Conservation (phyloP, 2,888 invertebrate species). For the Myopa testacea region DNA sequence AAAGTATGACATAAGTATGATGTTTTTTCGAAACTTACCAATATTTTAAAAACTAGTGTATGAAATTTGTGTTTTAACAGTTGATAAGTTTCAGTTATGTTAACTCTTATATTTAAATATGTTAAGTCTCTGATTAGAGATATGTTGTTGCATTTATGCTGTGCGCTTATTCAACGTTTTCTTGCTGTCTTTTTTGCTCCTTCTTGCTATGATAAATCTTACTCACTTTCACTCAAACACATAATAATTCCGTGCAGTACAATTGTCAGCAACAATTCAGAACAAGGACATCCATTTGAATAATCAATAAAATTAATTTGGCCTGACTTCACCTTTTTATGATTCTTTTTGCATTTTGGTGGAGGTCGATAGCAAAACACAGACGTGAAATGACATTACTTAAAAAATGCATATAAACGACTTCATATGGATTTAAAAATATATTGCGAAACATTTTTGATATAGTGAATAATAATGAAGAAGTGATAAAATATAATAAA, state of each 20-base stretch:
- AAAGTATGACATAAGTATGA: no score
- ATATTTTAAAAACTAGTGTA: no score
- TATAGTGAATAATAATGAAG: background rate
- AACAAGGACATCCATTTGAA: slow-evolving; percentile 61
- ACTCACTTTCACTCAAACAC: no score
- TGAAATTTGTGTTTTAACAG: no score
- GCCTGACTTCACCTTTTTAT: background rate
- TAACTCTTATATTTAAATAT: no score
- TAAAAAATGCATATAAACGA: background rate
- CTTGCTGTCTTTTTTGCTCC: no score
- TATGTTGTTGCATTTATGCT: no score
- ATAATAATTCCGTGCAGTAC: background rate
- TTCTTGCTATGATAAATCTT: no score
- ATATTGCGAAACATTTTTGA: background rate
- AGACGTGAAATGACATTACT: slow-evolving; percentile 2
- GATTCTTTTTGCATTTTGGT: background rate
- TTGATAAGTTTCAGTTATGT: no score
- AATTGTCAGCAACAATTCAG: slow-evolving; percentile 52
- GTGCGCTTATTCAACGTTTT: no score
- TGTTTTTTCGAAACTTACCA: no score
- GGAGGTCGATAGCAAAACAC: background rate
- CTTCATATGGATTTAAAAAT: slow-evolving; percentile 2
- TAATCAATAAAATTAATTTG: slow-evolving; percentile 58
- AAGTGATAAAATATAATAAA: background rate
- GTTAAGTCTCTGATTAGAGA: no score